Conservation (phyloP, 2,113 vertebrate species). For the Cavia porcellus region DNA sequence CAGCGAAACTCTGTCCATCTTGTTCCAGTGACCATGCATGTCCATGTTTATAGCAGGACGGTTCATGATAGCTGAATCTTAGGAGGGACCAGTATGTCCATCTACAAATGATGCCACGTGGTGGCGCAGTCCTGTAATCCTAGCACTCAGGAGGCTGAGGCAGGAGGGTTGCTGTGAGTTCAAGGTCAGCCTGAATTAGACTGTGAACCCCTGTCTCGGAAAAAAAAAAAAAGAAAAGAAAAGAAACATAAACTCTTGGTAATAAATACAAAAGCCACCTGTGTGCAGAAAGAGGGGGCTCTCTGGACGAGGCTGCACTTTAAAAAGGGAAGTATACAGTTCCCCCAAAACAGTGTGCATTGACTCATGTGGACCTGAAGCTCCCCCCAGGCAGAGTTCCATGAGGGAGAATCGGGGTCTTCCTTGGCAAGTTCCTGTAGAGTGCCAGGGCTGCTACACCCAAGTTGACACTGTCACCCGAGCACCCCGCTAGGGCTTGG, state of each 20-base stretch:
- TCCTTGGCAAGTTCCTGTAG: not conserved
- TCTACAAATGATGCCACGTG: not conserved
- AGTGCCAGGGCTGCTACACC: not conserved
- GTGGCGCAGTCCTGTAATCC: not conserved
- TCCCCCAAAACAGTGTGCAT: not conserved
- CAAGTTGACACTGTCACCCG: not conserved
- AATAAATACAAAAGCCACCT: not conserved
- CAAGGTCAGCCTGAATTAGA: not conserved
- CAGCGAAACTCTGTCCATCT: not conserved
- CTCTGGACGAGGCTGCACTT: not conserved
- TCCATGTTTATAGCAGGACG: not conserved
- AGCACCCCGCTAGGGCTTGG: not conserved
- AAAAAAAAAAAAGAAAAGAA: not conserved
- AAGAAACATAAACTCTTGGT: not conserved
- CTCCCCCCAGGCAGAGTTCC: not conserved
- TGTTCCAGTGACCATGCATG: not conserved
- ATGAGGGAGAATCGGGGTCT: not conserved
- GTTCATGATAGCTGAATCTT: not conserved
- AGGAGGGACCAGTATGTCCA: not conserved
- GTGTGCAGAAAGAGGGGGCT: not conserved
- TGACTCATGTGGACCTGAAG: constrained; percentile 70
- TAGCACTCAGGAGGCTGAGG: not conserved
- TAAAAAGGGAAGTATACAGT: constrained; percentile 57
- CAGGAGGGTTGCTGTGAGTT: not conserved
- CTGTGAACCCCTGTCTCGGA: not conserved